phyloP scores from a whole-genome alignment of 2,113 vertebrate genomes.

The Lycocorax pyrrhopterus region DNA sequence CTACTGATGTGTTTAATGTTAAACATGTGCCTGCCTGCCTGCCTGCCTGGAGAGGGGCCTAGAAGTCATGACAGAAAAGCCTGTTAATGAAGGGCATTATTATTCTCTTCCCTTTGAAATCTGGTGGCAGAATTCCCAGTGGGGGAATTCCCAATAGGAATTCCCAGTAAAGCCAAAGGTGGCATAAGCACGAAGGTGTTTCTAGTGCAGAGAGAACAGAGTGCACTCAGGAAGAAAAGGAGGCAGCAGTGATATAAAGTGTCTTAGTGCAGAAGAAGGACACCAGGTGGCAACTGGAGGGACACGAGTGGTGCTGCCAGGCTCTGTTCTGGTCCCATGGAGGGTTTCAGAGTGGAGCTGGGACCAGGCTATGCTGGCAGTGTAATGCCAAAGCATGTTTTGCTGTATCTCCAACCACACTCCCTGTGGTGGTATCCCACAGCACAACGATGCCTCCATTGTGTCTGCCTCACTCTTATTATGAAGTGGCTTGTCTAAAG shows the following conservation, averaged over 20 bases:
- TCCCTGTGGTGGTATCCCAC: neutral
- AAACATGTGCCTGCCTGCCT: slow-evolving; percentile 49
- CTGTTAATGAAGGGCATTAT: slow-evolving; percentile 39
- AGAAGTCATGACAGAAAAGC: slow-evolving; percentile 33
- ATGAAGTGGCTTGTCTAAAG: neutral
- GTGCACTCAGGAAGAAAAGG: neutral
- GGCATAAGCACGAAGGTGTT: neutral
- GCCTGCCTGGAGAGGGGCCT: slow-evolving; percentile 40
- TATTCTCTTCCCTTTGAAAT: slow-evolving; percentile 44
- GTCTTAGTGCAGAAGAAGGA: neutral
- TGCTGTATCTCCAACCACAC: neutral
- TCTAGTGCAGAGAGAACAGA: neutral
- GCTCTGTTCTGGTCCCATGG: neutral
- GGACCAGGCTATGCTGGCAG: neutral
- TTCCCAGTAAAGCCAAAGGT: slow-evolving; percentile 21
- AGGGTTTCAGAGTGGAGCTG: neutral
- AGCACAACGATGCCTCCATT: neutral
- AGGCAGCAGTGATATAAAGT: neutral
- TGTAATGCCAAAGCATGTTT: neutral
- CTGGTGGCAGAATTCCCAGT: slow-evolving; percentile 46
- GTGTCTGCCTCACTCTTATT: slow-evolving; percentile 35
- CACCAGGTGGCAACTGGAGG: neutral
- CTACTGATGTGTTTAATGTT: slow-evolving; percentile 44
- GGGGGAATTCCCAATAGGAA: slow-evolving; percentile 54
- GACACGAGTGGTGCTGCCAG: neutral